These are phyloP conservation scores for Elegia similella DNA, from an alignment of 2,888 invertebrate genomes.

Conservation along the genomic window DNA sequence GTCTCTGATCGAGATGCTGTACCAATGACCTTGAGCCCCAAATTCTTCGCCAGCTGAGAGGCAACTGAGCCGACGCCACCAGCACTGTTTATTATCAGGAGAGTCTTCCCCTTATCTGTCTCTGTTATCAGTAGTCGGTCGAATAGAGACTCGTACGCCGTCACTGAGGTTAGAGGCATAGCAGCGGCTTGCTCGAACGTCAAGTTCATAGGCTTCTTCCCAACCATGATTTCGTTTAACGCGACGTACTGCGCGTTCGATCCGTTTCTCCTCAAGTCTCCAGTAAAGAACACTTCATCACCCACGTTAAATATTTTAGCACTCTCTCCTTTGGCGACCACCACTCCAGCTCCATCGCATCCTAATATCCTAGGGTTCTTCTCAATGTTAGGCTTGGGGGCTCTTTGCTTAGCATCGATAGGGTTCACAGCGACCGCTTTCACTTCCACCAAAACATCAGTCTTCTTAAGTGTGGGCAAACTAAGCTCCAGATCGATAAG, in stretches of 20 bases:
- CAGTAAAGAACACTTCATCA: constrained; percentile 68
- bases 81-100: constrained; percentile 67
- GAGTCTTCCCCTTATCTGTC: constrained; percentile 59
- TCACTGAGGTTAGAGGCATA: constrained; percentile 62
- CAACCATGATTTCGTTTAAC: constrained; percentile 56
- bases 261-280: constrained; percentile 56
- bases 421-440: constrained; percentile 68
- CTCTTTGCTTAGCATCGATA: constrained; percentile 63
- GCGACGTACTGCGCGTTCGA: constrained; percentile 66
- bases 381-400: constrained; percentile 59
- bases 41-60: constrained; percentile 58
- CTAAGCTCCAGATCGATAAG: constrained; percentile 61
- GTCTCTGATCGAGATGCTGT: constrained; percentile 66
- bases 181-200: constrained; percentile 70
- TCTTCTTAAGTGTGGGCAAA: constrained; percentile 47
- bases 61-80: constrained; percentile 71
- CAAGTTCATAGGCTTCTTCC: constrained; percentile 57
- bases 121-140: constrained; percentile 60
- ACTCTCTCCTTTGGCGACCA: constrained; percentile 54
- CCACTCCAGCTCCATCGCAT: constrained; percentile 66
- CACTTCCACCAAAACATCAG: constrained; percentile 64
- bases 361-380: constrained; percentile 56
- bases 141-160: constrained; percentile 61
- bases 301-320: constrained; percentile 53
- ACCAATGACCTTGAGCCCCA: constrained; percentile 65